These are phyloP conservation scores for Drosophila erecta DNA, from an alignment of 1,140 invertebrate species.

Conservation along the genomic window DNA sequence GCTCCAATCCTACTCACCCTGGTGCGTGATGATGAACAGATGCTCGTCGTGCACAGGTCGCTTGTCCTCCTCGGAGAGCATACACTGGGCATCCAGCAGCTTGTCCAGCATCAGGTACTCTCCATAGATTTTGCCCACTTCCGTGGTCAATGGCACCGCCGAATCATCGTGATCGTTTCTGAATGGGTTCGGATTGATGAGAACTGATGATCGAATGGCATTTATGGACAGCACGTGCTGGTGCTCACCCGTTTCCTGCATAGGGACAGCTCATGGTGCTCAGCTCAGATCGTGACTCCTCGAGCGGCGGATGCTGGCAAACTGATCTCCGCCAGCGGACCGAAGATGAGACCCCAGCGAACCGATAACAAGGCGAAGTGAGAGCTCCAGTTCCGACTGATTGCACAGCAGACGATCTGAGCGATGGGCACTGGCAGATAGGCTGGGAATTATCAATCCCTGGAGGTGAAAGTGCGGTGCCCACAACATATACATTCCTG, in stretches of 20 bases:
- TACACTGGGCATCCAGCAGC: slow-evolving; percentile 92
- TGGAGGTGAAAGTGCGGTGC: slow-evolving; percentile 33
- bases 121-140: slow-evolving; percentile 91
- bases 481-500: neutral
- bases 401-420: slow-evolving; percentile 28
- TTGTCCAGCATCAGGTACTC: slow-evolving; percentile 96
- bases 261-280: slow-evolving; percentile 74
- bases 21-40: slow-evolving; percentile 98
- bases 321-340: slow-evolving; percentile 29
- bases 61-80: slow-evolving; percentile 90
- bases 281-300: slow-evolving; percentile 16
- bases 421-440: slow-evolving; percentile 9
- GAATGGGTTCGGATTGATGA: neutral
- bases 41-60: slow-evolving; percentile 97
- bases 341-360: slow-evolving; percentile 18
- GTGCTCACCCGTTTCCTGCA: slow-evolving; percentile 64
- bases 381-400: slow-evolving; percentile 28
- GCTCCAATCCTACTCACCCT: slow-evolving; percentile 88
- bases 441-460: slow-evolving; percentile 14
- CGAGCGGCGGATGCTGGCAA: slow-evolving; percentile 45
- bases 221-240: neutral
- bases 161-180: slow-evolving; percentile 74
- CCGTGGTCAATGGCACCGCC: slow-evolving; percentile 85
- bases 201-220: no score
- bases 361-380: slow-evolving; percentile 16